Conservation (phyloP, 2,113 vertebrate species). For the Nestor notabilis region DNA sequence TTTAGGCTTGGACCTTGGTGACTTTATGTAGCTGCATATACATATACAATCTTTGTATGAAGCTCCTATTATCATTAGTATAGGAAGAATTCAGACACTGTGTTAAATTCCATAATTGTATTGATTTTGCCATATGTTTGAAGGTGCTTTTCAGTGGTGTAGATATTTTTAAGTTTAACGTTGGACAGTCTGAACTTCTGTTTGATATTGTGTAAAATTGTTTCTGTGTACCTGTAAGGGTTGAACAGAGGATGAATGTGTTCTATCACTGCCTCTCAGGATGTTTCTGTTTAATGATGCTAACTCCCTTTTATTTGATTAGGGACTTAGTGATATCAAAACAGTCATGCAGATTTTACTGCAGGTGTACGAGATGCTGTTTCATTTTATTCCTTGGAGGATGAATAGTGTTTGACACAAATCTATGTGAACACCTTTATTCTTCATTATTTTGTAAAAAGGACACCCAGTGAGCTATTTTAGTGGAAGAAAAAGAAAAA, state of each 20-base stretch:
- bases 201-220: background rate
- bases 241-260: background rate
- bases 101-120: background rate
- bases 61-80: background rate
- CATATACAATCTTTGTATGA: background rate
- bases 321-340: background rate
- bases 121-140: background rate
- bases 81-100: background rate
- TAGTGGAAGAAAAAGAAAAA: background rate
- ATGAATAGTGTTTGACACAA: background rate
- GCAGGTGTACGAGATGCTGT: background rate
- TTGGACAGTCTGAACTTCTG: background rate
- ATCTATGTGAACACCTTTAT: background rate
- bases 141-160: background rate
- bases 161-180: background rate
- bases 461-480: background rate
- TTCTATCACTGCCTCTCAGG: background rate
- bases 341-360: conserved; percentile 42
- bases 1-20: background rate
- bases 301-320: conserved; percentile 30
- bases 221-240: background rate
- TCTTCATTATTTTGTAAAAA: conserved; percentile 2
- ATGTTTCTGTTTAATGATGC: background rate
- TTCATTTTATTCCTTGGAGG: background rate
- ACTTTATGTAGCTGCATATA: background rate